Evolutionary conservation across 2,888 invertebrate species (phyloP).

Genomic region (Chironomus riparius): DNA sequence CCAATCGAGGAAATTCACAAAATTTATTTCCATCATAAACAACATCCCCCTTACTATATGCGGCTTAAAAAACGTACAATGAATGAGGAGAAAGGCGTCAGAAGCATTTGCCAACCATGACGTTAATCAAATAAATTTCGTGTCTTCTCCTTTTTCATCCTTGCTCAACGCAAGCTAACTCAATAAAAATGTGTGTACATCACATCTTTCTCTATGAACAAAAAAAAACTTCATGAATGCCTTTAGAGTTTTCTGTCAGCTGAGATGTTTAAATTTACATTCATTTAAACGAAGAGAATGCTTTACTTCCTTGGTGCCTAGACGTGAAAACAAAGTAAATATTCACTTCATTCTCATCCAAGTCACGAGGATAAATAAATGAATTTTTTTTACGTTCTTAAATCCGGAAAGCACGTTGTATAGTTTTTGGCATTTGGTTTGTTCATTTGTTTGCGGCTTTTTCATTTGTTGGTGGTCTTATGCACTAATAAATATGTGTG

Average conservation of each 20-base stretch:
- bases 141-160: not conserved
- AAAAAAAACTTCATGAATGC: not conserved
- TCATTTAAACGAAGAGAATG: not conserved
- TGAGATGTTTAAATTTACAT: slow-evolving; percentile 15
- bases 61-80: too few relatives aligned
- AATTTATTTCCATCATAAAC: too few relatives aligned
- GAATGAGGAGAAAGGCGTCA: not conserved
- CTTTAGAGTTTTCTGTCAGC: not conserved
- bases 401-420: too few relatives aligned
- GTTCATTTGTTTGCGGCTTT: too few relatives aligned
- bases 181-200: not conserved
- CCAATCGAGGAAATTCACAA: not conserved
- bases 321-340: too few relatives aligned
- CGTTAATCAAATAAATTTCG: slow-evolving; percentile 25
- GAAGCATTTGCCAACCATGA: not conserved
- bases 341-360: not conserved
- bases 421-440: too few relatives aligned
- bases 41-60: too few relatives aligned
- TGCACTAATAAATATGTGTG: too few relatives aligned
- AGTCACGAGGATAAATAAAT: not conserved
- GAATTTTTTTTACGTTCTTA: not conserved
- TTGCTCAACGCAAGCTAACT: not conserved
- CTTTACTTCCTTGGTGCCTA: too few relatives aligned
- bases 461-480: too few relatives aligned
- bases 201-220: not conserved